Evolutionary conservation across 2,113 vertebrate genomes (phyloP).

Genomic region (Odocoileus hemionus): DNA sequence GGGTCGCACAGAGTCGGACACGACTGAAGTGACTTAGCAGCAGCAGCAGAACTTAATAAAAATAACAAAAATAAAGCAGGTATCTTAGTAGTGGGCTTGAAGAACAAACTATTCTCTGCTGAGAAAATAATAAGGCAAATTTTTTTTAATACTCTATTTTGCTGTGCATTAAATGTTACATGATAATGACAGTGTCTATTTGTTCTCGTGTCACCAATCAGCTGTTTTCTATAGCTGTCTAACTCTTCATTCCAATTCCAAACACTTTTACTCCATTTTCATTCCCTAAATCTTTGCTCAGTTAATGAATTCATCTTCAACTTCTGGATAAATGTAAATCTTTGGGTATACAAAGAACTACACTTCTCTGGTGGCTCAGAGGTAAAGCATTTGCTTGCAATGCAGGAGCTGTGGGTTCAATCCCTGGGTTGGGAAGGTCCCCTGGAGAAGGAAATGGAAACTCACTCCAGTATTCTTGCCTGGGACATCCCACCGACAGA

Average conservation of each 20-base stretch:
- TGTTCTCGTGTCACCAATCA: neutral
- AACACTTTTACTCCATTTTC: neutral
- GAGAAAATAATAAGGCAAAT: neutral
- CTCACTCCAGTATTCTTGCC: neutral
- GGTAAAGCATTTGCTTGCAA: neutral
- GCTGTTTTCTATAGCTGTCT: neutral
- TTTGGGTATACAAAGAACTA: neutral
- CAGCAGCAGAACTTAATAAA: neutral
- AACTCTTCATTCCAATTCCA: neutral
- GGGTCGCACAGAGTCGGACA: neutral
- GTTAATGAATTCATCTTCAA: neutral
- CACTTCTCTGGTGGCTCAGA: neutral
- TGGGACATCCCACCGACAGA: neutral
- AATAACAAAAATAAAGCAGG: neutral
- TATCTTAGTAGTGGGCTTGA: neutral
- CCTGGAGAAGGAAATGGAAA: neutral
- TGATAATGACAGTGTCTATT: neutral
- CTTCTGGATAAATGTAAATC: neutral
- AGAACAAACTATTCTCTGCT: conserved; percentile 7
- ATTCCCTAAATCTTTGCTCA: neutral
- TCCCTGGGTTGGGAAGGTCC: neutral
- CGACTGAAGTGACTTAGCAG: neutral
- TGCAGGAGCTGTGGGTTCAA: fast-evolving
- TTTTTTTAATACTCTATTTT: neutral
- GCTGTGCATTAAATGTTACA: neutral